phyloP scores from a whole-genome alignment of 2,113 vertebrate species.

The Excalfactoria chinensis region DNA sequence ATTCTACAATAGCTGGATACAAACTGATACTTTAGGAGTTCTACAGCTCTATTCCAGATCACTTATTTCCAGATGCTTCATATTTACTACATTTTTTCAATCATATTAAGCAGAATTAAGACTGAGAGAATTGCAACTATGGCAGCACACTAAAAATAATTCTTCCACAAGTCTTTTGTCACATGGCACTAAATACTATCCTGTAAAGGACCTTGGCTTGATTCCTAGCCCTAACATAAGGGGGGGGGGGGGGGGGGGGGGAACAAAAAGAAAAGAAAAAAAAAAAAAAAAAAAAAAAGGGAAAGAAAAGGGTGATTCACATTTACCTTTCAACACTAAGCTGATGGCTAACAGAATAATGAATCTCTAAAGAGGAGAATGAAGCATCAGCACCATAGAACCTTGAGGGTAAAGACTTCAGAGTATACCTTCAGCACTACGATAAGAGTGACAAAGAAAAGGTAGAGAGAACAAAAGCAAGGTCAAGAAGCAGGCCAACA shows the following conservation, averaged over 20 bases:
- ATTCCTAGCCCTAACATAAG: not conserved
- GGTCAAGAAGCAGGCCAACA: not conserved
- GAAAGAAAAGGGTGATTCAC: not conserved
- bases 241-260: too few species aligned
- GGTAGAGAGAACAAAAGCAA: slow-evolving; percentile 1
- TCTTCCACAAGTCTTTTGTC: not conserved
- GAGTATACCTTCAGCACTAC: not conserved
- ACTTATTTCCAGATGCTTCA: not conserved
- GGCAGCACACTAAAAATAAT: not conserved
- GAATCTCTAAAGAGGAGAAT: not conserved
- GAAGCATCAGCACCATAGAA: not conserved
- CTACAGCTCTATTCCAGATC: not conserved
- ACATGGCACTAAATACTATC: not conserved
- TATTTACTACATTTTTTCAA: not conserved
- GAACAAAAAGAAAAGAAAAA: too few species aligned
- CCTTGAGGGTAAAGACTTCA: slow-evolving; percentile 1
- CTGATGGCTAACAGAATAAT: not conserved
- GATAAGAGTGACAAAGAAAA: not conserved
- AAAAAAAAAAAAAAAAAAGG: not conserved
- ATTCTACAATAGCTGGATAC: not conserved
- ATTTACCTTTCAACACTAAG: not conserved
- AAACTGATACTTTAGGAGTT: not conserved
- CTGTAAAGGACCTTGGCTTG: not conserved
- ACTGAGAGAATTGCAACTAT: not conserved
- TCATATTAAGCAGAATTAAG: not conserved